Percentiles rank a stretch among this genome's conserved stretches.
phyloP scores from a whole-genome alignment of 2,113 vertebrate species.

The Daphoenositta chrysoptera region DNA sequence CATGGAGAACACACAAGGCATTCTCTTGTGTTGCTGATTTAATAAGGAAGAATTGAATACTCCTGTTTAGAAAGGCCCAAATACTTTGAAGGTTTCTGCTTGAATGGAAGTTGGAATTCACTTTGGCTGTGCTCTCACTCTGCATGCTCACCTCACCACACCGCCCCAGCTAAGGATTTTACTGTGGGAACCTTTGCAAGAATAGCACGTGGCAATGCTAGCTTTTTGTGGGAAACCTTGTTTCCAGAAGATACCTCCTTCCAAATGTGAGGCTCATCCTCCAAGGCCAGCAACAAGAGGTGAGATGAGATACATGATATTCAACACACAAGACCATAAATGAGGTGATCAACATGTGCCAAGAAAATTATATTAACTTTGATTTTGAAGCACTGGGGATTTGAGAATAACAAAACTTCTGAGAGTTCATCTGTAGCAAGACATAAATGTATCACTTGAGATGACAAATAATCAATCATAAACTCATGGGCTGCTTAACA shows the following conservation, averaged over 20 bases:
- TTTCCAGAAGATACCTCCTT: neutral
- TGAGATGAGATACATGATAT: neutral
- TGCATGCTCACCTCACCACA: neutral
- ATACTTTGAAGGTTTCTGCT: constrained; percentile 29
- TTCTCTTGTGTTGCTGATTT: constrained; percentile 24
- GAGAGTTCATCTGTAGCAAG: neutral
- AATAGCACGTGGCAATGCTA: neutral
- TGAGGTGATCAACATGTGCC: neutral
- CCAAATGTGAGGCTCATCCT: neutral
- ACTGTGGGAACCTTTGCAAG: neutral
- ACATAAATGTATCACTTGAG: neutral
- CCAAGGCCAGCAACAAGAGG: neutral
- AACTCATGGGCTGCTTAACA: neutral
- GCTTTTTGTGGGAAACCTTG: neutral
- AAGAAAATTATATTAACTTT: neutral
- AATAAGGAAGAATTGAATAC: constrained; percentile 10
- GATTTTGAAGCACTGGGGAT: neutral
- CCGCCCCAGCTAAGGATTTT: neutral
- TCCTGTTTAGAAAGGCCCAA: constrained; percentile 16
- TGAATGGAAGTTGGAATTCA: constrained; percentile 36
- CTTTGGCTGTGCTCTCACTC: neutral
- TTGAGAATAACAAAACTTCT: neutral
- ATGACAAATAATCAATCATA: constrained; percentile 22
- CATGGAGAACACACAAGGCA: neutral
- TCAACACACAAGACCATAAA: neutral